Evolutionary conservation across 1,140 invertebrate species (phyloP), one percentile per base, ranked within the genome.

Genomic region (Hycleus phaleratus): DNA sequence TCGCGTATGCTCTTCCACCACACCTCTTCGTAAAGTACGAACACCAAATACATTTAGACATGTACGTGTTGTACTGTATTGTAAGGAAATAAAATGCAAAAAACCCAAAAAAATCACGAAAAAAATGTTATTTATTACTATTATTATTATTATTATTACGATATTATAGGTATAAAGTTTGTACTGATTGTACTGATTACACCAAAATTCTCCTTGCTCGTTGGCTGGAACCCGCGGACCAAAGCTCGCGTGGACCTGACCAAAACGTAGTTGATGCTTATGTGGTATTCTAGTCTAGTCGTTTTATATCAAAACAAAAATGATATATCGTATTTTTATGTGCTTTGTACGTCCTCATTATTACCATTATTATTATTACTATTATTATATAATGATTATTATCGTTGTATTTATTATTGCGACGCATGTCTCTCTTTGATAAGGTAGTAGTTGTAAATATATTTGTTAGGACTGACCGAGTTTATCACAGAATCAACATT

Each of bases 151-250:
- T 18, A 18, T 18, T 42, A 9, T 10, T 10, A 11, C 10, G 9
- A 11, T 42, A 42, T 11, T 42, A 42, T n/a, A 42, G 40, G 24
- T 26, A 25, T 26, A 45, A 45, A 46, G 46, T 45, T 53, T 64
- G 58, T 68, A 71, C 60, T 70, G 66, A 72, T 66, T 70, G 68
- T 72, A 71, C 67, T 68, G 60, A 68, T 63, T 62, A 67, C 67
- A 67, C 65, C 65, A 69, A 62, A 49, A 66, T 68, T 66, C 56
- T 66, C 64, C 60, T 66, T 70, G 67, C 67, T 68, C 71, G 66
- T 73, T 70, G 68, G 70, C 70, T 73, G 69, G 69, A 71, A 68
- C 54, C 66, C 60, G 71, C 68, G 69, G 68, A 71, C 68, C 69
- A 72, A 71, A 67, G 59, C 65, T 62, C 56, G 60, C 62, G 58